Evolutionary conservation across 1,140 invertebrate species (phyloP).

Genomic region (Platorchestia sp.): DNA sequence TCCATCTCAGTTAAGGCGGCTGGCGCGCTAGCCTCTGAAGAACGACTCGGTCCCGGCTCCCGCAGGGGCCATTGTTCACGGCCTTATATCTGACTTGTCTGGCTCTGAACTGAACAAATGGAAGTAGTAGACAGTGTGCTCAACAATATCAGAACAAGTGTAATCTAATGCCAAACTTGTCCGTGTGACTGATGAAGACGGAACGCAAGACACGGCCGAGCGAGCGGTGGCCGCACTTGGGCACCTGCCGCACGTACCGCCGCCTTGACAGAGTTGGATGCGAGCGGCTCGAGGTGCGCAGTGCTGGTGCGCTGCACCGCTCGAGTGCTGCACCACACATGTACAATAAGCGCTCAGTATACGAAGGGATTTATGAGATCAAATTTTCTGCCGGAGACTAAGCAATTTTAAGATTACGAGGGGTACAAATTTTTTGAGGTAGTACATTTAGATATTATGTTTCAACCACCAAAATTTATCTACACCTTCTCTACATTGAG

Average conservation of each 20-base stretch:
- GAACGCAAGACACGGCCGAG: conserved; percentile 15
- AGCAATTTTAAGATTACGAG: no score
- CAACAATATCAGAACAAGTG: conserved; percentile 55
- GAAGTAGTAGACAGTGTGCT: conserved; percentile 45
- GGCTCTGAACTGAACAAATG: conserved; percentile 49
- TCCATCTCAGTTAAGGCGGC: conserved; percentile 7
- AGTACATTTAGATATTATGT: no score
- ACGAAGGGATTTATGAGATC: no score
- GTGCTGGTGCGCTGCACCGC: no score
- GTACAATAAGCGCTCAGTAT: no score
- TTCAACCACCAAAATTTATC: no score
- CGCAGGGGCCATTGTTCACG: conserved; percentile 16
- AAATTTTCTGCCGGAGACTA: no score
- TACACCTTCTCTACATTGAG: no score
- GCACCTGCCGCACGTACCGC: background rate
- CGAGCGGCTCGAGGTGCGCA: background rate
- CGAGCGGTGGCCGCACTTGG: background rate
- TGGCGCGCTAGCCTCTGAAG: background rate
- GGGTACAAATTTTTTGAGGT: no score
- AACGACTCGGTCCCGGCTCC: background rate
- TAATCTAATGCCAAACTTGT: conserved; percentile 49
- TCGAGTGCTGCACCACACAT: no score
- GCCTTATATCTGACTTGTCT: conserved; percentile 46
- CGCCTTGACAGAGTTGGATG: background rate
- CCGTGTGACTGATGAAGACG: conserved; percentile 21